phyloP scores from a whole-genome alignment of 2,113 vertebrate species.

The Trochalopteron elliotii region DNA sequence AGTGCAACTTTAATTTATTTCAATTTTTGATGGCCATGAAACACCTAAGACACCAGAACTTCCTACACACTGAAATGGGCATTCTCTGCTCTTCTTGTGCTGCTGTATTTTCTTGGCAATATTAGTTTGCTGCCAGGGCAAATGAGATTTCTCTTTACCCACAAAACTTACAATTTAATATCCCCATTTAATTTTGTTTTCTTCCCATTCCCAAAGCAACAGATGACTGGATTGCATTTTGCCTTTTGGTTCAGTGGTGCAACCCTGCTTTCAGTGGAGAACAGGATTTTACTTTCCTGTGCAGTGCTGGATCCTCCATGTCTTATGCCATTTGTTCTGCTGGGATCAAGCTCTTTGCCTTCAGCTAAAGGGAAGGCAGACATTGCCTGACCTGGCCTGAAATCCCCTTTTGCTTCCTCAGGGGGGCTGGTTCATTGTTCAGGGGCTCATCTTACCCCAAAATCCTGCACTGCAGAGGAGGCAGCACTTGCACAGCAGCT shows the following conservation, averaged over 20 bases:
- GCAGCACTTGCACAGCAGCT: background rate
- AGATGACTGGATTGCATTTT: slow-evolving; percentile 10
- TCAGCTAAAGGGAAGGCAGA: background rate
- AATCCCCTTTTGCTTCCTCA: background rate
- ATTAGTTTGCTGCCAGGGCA: background rate
- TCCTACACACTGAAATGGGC: background rate
- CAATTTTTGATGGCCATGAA: background rate
- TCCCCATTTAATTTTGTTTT: background rate
- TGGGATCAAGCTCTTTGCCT: slow-evolving; percentile 30
- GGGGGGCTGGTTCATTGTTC: background rate
- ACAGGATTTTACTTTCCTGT: slow-evolving; percentile 9
- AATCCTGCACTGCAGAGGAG: background rate
- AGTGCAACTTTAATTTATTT: slow-evolving; percentile 46
- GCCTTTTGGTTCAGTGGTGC: background rate
- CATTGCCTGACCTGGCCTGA: background rate
- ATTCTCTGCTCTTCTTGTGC: background rate
- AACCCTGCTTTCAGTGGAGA: background rate
- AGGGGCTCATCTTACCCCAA: background rate
- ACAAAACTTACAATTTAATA: background rate
- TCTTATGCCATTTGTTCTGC: slow-evolving; percentile 38
- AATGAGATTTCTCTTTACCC: background rate
- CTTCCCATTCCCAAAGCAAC: background rate
- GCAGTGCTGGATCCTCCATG: background rate
- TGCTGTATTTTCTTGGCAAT: background rate
- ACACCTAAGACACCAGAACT: background rate